These are phyloP conservation scores for Capreolus pygargus DNA, from an alignment of 2,113 vertebrate genomes.

Conservation along the genomic window DNA sequence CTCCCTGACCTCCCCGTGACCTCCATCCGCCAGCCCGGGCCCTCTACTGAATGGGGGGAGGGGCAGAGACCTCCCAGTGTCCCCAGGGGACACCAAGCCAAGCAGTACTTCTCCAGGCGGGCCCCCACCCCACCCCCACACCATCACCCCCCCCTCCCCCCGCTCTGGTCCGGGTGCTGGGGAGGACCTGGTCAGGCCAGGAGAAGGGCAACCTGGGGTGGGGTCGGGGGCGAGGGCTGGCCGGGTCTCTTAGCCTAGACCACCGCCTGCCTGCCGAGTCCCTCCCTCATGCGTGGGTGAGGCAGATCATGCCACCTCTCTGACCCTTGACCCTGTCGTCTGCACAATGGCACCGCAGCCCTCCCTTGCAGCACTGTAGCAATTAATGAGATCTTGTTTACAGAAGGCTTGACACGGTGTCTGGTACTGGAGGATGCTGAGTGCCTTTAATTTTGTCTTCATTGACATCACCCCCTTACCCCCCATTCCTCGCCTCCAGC, in stretches of 20 bases:
- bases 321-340: background rate
- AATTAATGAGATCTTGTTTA: background rate
- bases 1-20: background rate
- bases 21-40: background rate
- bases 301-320: background rate
- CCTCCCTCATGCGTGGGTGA: background rate
- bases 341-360: background rate
- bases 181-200: background rate
- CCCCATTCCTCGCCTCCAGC: background rate
- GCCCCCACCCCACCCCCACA: fast-evolving
- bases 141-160: too few species aligned
- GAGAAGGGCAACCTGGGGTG: background rate
- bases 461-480: fast-evolving
- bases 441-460: background rate
- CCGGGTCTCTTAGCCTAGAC: background rate
- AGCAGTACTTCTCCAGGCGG: background rate
- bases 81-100: background rate
- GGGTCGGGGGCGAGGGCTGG: background rate
- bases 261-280: background rate
- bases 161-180: background rate
- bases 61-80: background rate
- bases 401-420: background rate
- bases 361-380: background rate
- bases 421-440: background rate
- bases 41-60: background rate